Base-by-base conservation (phyloP, 1,140 invertebrate species). In the Leptoteleia sp. region DNA sequence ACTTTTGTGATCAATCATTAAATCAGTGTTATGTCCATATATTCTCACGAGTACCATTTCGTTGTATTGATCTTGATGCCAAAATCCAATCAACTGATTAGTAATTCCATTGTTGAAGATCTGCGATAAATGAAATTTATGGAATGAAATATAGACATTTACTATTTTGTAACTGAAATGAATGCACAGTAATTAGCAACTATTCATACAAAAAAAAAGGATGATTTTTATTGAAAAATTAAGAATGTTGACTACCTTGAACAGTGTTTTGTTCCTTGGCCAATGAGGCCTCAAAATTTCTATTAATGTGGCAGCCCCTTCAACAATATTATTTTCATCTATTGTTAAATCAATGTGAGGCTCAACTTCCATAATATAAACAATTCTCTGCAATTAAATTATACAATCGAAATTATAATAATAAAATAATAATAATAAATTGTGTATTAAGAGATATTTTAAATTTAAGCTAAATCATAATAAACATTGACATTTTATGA, bases 51-150 rank as follows among this genome's bases (percentile, higher is more conserved):
- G 91, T 0, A 99, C 91, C 82, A 96, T 93, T 79, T 96, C 93
- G 81, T 94, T 90, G 76, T 91, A 88, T 77, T 87, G 80, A 31
- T 52, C 80, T 31, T 48, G 54, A 71, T 80, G 80, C 83, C 84
- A 95, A 80, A 96, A 95, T 17, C 95, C 95, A 40, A 99, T 91
- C 65, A 99, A 91, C 88, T 95, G 96, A 90, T 99, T 99, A 43
- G 97, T 98, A 50, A 98, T 97, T 19, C 98, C 98, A 92, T 97
- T 95, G 54, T 96, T 98, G 88, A 98, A 98, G 79, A 94, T 87
- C 97, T 98, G 86, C 5, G 85, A 87, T 71, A 19, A 22, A 81
- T 85, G 29, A 57, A 54, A 61, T 33, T 50, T 57, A 52, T 43
- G 45, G 16, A 52, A 62, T 62, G 43, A 61, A 61, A 15, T 15